phyloP scores from a whole-genome alignment of 2,888 invertebrate genomes.

The Andrena trimmerana region DNA sequence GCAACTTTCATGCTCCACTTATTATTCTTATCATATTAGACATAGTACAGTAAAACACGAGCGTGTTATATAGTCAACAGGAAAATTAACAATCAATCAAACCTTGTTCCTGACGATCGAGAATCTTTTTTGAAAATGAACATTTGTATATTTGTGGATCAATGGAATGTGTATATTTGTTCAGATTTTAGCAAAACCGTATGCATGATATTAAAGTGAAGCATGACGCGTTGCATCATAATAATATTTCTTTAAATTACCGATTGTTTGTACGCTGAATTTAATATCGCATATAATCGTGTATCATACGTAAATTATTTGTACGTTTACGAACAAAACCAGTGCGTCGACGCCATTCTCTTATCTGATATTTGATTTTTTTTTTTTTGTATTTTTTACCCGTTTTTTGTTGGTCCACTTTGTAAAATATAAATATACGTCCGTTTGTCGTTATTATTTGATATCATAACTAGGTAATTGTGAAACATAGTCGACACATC shows the following conservation, averaged over 20 bases:
- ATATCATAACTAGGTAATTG: slow-evolving; percentile 45
- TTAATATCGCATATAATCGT: slow-evolving; percentile 5
- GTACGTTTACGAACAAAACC: slow-evolving; percentile 21
- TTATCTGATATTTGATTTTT: slow-evolving; percentile 1
- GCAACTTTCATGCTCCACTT: slow-evolving; percentile 41
- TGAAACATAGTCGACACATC: slow-evolving; percentile 42
- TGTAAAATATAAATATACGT: slow-evolving; percentile 47
- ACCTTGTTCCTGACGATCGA: slow-evolving; percentile 5
- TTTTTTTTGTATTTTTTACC: slow-evolving; percentile 32
- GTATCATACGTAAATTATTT: slow-evolving; percentile 12
- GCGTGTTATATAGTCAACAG: not conserved
- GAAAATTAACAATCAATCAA: not conserved
- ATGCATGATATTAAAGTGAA: slow-evolving; percentile 34
- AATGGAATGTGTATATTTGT: slow-evolving; percentile 47
- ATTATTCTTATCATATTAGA: not conserved
- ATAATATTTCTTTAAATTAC: slow-evolving; percentile 16
- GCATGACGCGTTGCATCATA: slow-evolving; percentile 31
- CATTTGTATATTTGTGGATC: slow-evolving; percentile 4
- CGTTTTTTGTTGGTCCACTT: slow-evolving; percentile 55
- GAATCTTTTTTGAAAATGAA: slow-evolving; percentile 1
- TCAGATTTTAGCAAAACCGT: slow-evolving; percentile 11
- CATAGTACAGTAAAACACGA: not conserved
- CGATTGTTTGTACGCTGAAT: slow-evolving; percentile 24
- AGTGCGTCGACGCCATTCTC: slow-evolving; percentile 9
- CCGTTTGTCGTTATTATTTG: slow-evolving; percentile 34